Base-by-base conservation (phyloP, 2,113 vertebrate genomes). In the Lethenteron reissneri region DNA sequence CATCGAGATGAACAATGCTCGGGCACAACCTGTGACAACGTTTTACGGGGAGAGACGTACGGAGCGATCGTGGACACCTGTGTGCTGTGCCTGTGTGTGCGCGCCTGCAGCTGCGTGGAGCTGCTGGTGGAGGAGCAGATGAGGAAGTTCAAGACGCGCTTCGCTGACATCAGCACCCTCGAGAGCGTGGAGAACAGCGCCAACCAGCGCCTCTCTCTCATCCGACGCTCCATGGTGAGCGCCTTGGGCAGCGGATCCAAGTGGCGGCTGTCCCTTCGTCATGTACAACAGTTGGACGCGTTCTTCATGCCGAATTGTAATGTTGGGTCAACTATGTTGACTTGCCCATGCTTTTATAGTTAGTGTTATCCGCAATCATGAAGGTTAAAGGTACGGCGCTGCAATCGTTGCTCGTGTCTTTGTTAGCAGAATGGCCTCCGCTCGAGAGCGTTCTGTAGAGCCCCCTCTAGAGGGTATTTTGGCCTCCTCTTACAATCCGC, bases 171-270 rank as follows among this genome's bases (percentile, higher is more conserved):
- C 81, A 95, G 75, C 77, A 96, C 87, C 75, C 79, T 99, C 81
- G 92, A 99, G 80, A 97, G 95, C 72, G 95, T 91, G 1, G 95
- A 99, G 80, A 95, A 85, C 78, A 92, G 95, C 78, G 95, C 95
- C 77, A 97, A 92, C 80, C 88, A 83, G 75, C 87, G 90, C 60
- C 82, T 99, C 71, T 95, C 89, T 1, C 74, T 91, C 74, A 92
- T 99, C 73, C 87, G 90, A 72, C 84, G 86, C 76, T 97, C 95
- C 1, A 95, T 99, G 89, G 95, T 97, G 81, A 88, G 87, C 56
- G 21, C 9, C 70, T 70, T 58, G 9, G 11, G 13, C 19, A 69
- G 57, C 69, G 57, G 12, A n/a, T 10, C n/a, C 9, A 69, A n/a
- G 25, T 69, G 62, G 62, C 62, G 14, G 19, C 62, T 19, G 14